Percentiles rank a stretch among this genome's conserved stretches.
Conservation (phyloP, 2,113 vertebrate genomes). For the Nesogale talazaci region DNA sequence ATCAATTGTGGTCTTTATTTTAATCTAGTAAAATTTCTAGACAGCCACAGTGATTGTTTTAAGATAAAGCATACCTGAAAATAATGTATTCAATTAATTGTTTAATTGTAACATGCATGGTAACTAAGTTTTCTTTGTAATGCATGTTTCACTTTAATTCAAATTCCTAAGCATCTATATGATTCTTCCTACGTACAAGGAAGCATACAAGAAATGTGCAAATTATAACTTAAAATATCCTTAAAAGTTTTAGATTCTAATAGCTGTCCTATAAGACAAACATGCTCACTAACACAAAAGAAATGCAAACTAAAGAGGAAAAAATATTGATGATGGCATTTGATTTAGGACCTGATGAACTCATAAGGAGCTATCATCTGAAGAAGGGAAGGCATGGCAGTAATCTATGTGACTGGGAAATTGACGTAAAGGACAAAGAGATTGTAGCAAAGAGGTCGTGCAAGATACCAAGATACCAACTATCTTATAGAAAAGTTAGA, state of each 20-base stretch:
- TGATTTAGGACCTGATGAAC: not conserved
- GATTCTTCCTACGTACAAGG: not conserved
- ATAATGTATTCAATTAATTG: not conserved
- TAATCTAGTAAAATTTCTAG: not conserved
- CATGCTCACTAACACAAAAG: not conserved
- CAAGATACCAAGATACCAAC: not conserved
- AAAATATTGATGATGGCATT: not conserved
- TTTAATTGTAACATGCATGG: too few relatives aligned
- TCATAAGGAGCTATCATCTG: not conserved
- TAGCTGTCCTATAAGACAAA: not conserved
- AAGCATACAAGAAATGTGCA: not conserved
- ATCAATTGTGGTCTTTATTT: not conserved
- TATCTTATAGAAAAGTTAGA: not conserved
- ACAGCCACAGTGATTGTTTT: not conserved
- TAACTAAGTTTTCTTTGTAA: not conserved
- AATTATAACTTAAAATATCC: not conserved
- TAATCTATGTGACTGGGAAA: not conserved
- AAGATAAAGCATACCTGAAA: not conserved
- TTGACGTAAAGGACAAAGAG: not conserved
- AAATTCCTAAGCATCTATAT: not conserved
- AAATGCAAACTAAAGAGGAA: not conserved
- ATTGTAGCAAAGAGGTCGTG: not conserved
- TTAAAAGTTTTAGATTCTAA: conserved; percentile 19
- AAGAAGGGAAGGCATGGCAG: not conserved
- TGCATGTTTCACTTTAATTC: not conserved